These are phyloP conservation scores for Platorchestia sp. DNA, from an alignment of 1,140 invertebrate species.

Conservation along the genomic window DNA sequence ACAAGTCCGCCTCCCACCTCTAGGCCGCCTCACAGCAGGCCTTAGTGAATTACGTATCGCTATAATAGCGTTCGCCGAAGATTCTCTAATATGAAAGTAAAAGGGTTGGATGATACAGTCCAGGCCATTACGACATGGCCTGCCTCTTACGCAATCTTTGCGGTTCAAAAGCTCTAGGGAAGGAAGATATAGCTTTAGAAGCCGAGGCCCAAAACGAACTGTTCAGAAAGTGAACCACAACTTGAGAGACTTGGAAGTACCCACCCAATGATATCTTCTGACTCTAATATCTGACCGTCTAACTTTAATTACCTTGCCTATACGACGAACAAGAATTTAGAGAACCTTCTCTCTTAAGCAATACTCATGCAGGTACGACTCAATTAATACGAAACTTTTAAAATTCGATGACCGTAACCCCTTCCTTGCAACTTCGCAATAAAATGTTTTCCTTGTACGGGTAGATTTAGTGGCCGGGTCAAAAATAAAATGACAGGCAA, in stretches of 20 bases:
- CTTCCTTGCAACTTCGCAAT: no score
- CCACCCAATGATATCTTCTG: neutral
- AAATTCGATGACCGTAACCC: no score
- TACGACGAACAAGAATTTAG: neutral
- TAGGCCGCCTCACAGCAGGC: neutral
- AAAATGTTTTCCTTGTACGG: no score
- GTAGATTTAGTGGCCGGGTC: no score
- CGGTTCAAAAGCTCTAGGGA: neutral
- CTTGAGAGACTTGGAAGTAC: neutral
- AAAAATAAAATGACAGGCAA: no score
- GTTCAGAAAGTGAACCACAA: neutral
- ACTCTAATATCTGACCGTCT: neutral
- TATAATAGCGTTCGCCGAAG: neutral
- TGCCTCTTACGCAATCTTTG: neutral
- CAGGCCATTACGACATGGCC: neutral
- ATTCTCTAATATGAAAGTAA: constrained; percentile 16
- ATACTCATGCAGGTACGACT: no score
- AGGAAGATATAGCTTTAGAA: neutral
- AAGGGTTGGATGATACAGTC: constrained; percentile 22
- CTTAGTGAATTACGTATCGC: constrained; percentile 22
- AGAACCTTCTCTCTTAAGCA: no score
- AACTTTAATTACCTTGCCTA: neutral
- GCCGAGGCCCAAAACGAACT: neutral
- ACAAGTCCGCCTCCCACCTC: neutral
- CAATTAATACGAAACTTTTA: no score